phyloP scores from a whole-genome alignment of 2,113 vertebrate genomes.

The Rana temporaria region DNA sequence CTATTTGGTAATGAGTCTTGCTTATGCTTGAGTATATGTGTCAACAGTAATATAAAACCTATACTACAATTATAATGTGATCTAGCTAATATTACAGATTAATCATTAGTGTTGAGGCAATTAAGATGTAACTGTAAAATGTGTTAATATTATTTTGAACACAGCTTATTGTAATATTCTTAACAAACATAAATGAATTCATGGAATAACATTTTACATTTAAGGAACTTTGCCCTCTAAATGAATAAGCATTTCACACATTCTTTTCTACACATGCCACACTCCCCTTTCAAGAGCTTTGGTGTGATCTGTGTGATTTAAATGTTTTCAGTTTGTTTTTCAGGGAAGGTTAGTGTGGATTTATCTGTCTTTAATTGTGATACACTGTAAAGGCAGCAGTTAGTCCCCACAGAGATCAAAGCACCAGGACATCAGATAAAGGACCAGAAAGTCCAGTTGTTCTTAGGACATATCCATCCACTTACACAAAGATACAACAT shows the following conservation, averaged over 20 bases:
- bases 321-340: conserved; percentile 58
- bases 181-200: too few species aligned
- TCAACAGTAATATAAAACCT: too few species aligned
- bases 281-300: background rate
- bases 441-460: conserved; percentile 56
- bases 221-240: background rate
- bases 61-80: too few species aligned
- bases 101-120: too few species aligned
- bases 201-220: too few species aligned
- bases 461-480: conserved; percentile 45
- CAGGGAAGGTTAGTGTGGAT: conserved; percentile 46
- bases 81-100: too few species aligned
- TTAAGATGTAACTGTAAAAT: too few species aligned
- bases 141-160: too few species aligned
- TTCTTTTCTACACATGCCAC: background rate
- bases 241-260: background rate
- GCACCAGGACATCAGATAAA: conserved; percentile 61
- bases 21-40: too few species aligned
- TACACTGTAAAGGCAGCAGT: conserved; percentile 61
- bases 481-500: conserved; percentile 61
- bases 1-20: too few species aligned
- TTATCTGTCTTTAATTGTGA: conserved; percentile 60
- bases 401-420: conserved; percentile 68
- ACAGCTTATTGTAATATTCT: too few species aligned
- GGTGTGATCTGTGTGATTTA: conserved; percentile 49